These are phyloP conservation scores for Spilogale gracilis DNA, from an alignment of 2,113 vertebrate species.

Conservation along the genomic window DNA sequence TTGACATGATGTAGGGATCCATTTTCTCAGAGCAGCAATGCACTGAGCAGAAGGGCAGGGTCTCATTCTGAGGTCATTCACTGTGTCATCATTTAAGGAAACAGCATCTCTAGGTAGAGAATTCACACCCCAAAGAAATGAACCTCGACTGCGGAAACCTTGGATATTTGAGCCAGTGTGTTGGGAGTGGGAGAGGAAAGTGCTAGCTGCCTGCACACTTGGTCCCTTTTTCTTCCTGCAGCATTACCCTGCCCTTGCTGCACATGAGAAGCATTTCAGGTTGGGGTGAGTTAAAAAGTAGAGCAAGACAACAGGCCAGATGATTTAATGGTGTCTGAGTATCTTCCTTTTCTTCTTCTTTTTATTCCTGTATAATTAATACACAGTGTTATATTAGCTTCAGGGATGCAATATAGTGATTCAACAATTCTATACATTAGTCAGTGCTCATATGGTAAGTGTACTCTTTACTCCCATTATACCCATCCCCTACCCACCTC, in stretches of 20 bases:
- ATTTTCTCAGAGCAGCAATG: neutral
- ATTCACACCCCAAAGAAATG: neutral
- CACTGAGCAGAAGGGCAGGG: neutral
- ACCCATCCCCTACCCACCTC: neutral
- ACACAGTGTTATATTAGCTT: neutral
- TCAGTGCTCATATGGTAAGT: neutral
- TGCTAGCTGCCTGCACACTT: neutral
- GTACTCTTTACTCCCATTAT: neutral
- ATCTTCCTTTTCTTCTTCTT: neutral
- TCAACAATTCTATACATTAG: neutral
- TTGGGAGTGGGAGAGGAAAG: neutral
- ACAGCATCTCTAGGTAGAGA: neutral
- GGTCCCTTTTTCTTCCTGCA: neutral
- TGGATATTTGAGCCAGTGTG: rapidly evolving
- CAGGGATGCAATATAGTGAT: neutral
- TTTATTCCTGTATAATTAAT: neutral
- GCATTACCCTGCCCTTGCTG: neutral
- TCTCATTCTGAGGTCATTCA: neutral
- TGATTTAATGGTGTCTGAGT: neutral
- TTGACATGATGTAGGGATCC: neutral
- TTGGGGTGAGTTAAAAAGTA: neutral
- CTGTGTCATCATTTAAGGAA: neutral
- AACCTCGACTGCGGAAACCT: neutral
- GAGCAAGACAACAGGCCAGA: rapidly evolving
- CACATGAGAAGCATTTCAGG: neutral